phyloP scores from a whole-genome alignment of 2,113 vertebrate genomes.

The Oryzias celebensis region DNA sequence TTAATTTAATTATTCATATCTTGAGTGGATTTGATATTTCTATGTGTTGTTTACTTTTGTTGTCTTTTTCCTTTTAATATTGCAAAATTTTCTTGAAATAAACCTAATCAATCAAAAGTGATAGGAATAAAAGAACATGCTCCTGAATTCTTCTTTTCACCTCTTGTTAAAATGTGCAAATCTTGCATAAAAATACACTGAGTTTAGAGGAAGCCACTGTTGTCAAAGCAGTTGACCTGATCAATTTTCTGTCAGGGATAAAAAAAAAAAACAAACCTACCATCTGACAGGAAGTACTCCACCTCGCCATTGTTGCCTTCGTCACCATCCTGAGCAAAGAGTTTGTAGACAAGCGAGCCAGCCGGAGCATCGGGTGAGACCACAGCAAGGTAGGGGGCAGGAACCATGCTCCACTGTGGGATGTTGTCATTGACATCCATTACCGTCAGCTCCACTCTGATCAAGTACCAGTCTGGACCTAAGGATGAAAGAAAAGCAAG shows the following conservation, averaged over 20 bases:
- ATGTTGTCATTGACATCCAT: slow-evolving; percentile 85
- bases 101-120: too few relatives aligned
- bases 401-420: slow-evolving; percentile 86
- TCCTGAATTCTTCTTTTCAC: too few relatives aligned
- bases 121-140: too few relatives aligned
- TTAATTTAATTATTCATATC: too few relatives aligned
- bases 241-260: background rate
- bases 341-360: slow-evolving; percentile 83
- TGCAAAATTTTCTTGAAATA: too few relatives aligned
- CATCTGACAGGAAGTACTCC: slow-evolving; percentile 88
- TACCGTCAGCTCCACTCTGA: slow-evolving; percentile 80
- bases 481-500: background rate
- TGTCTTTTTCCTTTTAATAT: too few relatives aligned
- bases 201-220: background rate
- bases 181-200: too few relatives aligned
- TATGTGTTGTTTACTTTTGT: too few relatives aligned
- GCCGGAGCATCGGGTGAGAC: slow-evolving; percentile 75
- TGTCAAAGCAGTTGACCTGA: background rate
- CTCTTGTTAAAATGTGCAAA: too few relatives aligned
- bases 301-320: slow-evolving; percentile 83
- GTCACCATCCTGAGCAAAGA: slow-evolving; percentile 82
- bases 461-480: slow-evolving; percentile 85
- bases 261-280: slow-evolving; percentile 60
- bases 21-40: too few relatives aligned
- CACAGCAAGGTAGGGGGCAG: slow-evolving; percentile 81